A percentile compares a stretch with the other conserved stretches of the same genome.
These are phyloP conservation scores for Lagria hirta DNA, from an alignment of 2,888 invertebrate genomes.

Conservation along the genomic window DNA sequence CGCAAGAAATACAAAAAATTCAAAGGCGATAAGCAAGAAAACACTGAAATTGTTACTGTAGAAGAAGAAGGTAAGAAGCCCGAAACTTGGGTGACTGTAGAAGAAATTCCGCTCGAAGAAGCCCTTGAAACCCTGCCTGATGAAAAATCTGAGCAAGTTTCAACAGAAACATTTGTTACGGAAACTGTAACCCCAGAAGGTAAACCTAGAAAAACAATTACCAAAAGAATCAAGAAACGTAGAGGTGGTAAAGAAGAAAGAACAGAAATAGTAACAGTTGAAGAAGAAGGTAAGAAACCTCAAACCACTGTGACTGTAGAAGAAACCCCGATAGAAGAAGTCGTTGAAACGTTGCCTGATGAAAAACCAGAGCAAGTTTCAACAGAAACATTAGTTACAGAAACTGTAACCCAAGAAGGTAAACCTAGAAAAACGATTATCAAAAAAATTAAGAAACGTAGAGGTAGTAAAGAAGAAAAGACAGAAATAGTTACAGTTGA, in stretches of 20 bases:
- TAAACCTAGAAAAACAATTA: constrained; percentile 30
- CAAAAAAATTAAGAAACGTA: constrained; percentile 23
- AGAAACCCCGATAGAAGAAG: constrained; percentile 30
- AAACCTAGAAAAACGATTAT: constrained; percentile 42
- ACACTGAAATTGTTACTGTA: constrained; percentile 46
- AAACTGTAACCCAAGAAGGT: constrained; percentile 24
- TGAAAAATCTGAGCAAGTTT: constrained; percentile 20
- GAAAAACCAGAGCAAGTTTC: constrained; percentile 7
- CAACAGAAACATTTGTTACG: constrained; percentile 34
- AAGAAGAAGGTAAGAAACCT: constrained; percentile 55
- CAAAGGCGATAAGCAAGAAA: constrained; percentile 40
- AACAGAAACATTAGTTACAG: constrained; percentile 34
- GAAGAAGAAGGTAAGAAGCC: constrained; percentile 48
- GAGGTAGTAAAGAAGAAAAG: constrained; percentile 46
- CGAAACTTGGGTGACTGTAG: constrained; percentile 36
- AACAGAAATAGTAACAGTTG: constrained; percentile 55
- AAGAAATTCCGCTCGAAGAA: constrained; percentile 37
- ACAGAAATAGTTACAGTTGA: constrained; percentile 46
- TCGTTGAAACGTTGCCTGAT: constrained; percentile 13
- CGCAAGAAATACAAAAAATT: constrained; percentile 41
- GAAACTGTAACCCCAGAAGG: constrained; percentile 27
- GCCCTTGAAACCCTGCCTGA: constrained; percentile 40
- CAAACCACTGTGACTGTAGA: constrained; percentile 50
- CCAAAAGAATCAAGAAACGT: constrained; percentile 43
- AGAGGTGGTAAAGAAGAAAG: constrained; percentile 44